phyloP scores from a whole-genome alignment of 2,113 vertebrate genomes.

The Pelusios castaneus region DNA sequence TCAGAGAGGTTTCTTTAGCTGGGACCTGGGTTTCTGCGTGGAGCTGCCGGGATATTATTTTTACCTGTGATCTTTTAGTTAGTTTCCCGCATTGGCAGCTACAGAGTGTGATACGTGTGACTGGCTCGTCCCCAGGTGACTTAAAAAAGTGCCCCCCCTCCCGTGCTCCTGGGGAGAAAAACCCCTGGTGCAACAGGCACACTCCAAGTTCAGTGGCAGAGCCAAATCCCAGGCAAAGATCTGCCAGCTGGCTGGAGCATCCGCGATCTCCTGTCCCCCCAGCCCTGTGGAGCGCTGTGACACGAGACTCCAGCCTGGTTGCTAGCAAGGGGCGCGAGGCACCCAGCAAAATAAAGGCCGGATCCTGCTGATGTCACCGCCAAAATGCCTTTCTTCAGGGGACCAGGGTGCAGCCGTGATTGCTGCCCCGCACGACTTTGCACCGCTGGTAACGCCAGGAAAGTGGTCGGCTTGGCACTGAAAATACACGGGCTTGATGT shows the following conservation, averaged over 20 bases:
- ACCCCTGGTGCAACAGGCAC: not conserved
- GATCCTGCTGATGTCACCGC: not conserved
- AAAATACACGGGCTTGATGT: not conserved
- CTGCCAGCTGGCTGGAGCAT: not conserved
- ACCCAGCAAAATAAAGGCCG: not conserved
- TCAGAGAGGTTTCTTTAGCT: not conserved
- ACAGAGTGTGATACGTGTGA: not conserved
- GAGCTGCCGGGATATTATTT: not conserved
- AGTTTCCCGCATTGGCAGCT: not conserved
- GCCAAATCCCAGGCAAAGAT: not conserved
- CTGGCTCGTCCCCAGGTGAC: not conserved
- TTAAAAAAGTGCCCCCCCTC: not conserved
- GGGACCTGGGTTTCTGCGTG: not conserved
- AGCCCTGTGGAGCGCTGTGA: not conserved
- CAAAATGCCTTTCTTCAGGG: not conserved
- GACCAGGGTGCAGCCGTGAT: not conserved
- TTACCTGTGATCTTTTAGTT: not conserved
- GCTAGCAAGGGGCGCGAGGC: not conserved
- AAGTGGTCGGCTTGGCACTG: not conserved
- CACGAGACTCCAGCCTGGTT: not conserved
- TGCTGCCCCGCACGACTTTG: not conserved
- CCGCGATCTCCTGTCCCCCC: not conserved
- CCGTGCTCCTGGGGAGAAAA: not conserved
- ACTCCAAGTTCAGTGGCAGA: not conserved
- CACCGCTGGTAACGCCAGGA: not conserved